Conservation (phyloP, 2,797 vertebrate species). For the Hipposideros larvatus region DNA sequence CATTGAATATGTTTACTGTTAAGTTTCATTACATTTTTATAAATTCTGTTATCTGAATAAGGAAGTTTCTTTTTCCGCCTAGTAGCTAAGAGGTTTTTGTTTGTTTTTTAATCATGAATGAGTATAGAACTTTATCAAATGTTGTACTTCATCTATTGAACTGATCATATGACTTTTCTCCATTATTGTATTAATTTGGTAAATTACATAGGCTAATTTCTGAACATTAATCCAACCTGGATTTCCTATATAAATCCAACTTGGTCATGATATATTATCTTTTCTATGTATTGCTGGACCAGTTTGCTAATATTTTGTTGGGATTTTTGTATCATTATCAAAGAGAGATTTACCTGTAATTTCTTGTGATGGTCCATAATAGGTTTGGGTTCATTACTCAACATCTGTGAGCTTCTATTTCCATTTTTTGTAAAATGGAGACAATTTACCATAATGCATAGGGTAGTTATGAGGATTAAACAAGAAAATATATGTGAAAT, state of each 20-base stretch:
- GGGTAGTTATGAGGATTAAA: background rate
- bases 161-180: background rate
- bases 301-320: background rate
- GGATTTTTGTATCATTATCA: constrained; percentile 8
- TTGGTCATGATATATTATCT: background rate
- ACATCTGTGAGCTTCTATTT: background rate
- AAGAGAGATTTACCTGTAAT: constrained; percentile 23
- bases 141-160: constrained; percentile 18
- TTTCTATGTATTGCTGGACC: background rate
- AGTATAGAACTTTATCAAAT: constrained; percentile 28
- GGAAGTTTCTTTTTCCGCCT: constrained; percentile 24
- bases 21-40: background rate
- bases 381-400: constrained; percentile 6
- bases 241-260: constrained; percentile 54
- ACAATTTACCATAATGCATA: background rate
- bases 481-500: constrained; percentile 12
- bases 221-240: constrained; percentile 40
- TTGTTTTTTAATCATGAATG: background rate
- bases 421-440: constrained; percentile 20
- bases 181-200: background rate
- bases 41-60: constrained; percentile 37
- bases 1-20: background rate
- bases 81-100: background rate
- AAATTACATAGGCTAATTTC: constrained; percentile 39
- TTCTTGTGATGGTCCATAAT: background rate